phyloP scores from a whole-genome alignment of 2,113 vertebrate genomes.

The Boleophthalmus pectinirostris region DNA sequence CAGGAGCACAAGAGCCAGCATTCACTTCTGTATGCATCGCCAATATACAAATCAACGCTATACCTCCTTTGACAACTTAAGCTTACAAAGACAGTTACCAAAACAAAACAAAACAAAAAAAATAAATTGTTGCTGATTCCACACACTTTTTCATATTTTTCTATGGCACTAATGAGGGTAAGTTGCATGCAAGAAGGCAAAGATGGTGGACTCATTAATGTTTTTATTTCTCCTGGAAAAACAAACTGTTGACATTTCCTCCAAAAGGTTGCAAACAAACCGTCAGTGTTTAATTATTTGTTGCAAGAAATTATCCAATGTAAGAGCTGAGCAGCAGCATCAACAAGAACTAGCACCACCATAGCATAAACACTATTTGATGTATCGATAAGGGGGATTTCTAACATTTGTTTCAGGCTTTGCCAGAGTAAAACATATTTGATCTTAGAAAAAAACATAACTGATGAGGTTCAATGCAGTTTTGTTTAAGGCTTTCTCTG shows the following conservation, averaged over 20 bases:
- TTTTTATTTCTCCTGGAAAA: constrained; percentile 8
- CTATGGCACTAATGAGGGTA: constrained; percentile 25
- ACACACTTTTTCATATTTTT: constrained; percentile 11
- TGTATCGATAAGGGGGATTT: not conserved
- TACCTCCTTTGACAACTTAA: too few relatives aligned
- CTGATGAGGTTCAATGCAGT: not conserved
- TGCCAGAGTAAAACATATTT: not conserved
- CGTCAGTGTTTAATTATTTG: constrained; percentile 5
- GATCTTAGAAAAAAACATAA: not conserved
- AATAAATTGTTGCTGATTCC: not conserved
- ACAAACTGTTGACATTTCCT: not conserved
- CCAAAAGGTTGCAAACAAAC: constrained; percentile 8
- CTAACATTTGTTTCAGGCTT: not conserved
- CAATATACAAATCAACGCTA: too few relatives aligned
- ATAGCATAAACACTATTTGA: not conserved
- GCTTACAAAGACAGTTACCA: not conserved
- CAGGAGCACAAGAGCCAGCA: too few relatives aligned
- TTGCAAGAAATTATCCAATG: not conserved
- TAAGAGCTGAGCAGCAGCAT: not conserved
- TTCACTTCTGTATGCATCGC: too few relatives aligned
- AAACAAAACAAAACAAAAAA: not conserved
- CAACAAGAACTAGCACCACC: not conserved
- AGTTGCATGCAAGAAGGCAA: constrained; percentile 14
- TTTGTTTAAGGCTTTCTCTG: not conserved
- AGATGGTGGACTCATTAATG: constrained; percentile 24